Evolutionary conservation across 2,888 invertebrate genomes (phyloP).

Genomic region (Gari tellinella): DNA sequence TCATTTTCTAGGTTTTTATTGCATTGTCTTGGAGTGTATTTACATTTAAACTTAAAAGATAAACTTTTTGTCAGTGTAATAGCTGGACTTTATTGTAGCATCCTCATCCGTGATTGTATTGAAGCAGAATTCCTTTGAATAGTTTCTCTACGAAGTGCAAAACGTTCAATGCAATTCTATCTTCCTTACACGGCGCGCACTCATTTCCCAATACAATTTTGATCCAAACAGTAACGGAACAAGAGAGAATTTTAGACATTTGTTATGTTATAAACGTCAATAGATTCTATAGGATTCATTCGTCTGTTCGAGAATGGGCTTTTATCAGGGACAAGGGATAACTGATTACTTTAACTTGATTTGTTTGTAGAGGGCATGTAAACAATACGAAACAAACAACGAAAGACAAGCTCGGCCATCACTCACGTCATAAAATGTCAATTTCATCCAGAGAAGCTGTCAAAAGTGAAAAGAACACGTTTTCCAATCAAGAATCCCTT

Average conservation of each 20-base stretch:
- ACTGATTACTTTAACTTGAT: constrained; percentile 58
- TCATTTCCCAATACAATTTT: neutral
- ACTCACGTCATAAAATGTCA: constrained; percentile 60
- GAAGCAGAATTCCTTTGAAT: no score
- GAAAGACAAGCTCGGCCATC: constrained; percentile 49
- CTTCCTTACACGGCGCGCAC: neutral
- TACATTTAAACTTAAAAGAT: no score
- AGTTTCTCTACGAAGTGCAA: no score
- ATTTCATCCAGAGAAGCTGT: constrained; percentile 46
- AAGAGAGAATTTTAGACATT: constrained; percentile 21
- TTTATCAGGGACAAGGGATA: constrained; percentile 36
- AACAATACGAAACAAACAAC: constrained; percentile 54
- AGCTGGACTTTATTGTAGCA: no score
- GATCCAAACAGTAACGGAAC: no score
- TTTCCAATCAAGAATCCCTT: constrained; percentile 50
- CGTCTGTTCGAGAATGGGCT: constrained; percentile 22
- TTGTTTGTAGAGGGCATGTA: constrained; percentile 56
- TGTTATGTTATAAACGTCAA: constrained; percentile 43
- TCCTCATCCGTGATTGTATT: no score
- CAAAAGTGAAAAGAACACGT: constrained; percentile 50
- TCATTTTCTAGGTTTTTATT: no score
- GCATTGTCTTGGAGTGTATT: no score
- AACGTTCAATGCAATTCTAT: neutral
- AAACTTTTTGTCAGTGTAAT: no score
- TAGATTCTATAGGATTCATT: constrained; percentile 34